Evolutionary conservation across 2,888 invertebrate species (phyloP).

Genomic region (Meandrusa payeni): DNA sequence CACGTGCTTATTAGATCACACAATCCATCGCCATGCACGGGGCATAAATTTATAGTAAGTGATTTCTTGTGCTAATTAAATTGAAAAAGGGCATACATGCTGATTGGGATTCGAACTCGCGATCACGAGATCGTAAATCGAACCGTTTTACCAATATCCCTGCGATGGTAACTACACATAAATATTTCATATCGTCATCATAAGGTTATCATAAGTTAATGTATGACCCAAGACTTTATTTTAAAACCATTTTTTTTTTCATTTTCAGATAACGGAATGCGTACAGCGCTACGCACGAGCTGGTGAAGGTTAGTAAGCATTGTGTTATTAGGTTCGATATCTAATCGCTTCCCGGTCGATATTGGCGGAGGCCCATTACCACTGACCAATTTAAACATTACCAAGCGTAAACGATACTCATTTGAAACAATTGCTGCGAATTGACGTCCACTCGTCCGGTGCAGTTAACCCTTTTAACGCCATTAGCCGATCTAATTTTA

Average conservation of each 20-base stretch:
- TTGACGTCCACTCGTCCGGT: constrained; percentile 16
- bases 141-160: no score
- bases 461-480: constrained; percentile 12
- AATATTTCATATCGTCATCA: no score
- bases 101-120: no score
- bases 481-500: constrained; percentile 13
- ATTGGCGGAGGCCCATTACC: constrained; percentile 24
- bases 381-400: constrained; percentile 16
- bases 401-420: constrained; percentile 18
- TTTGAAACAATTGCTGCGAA: constrained; percentile 18
- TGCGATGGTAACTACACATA: no score
- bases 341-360: constrained; percentile 21
- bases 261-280: constrained; percentile 40
- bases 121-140: no score
- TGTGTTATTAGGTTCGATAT: constrained; percentile 23
- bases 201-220: no score
- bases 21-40: no score
- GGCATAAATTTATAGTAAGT: no score
- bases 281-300: constrained; percentile 30
- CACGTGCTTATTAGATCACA: no score
- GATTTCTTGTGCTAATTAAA: no score
- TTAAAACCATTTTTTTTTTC: constrained; percentile 15
- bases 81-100: no score
- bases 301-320: constrained; percentile 49
- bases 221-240: neutral